These are phyloP conservation scores for Ypsolopha scabrella DNA, from an alignment of 2,888 invertebrate species.

Conservation along the genomic window DNA sequence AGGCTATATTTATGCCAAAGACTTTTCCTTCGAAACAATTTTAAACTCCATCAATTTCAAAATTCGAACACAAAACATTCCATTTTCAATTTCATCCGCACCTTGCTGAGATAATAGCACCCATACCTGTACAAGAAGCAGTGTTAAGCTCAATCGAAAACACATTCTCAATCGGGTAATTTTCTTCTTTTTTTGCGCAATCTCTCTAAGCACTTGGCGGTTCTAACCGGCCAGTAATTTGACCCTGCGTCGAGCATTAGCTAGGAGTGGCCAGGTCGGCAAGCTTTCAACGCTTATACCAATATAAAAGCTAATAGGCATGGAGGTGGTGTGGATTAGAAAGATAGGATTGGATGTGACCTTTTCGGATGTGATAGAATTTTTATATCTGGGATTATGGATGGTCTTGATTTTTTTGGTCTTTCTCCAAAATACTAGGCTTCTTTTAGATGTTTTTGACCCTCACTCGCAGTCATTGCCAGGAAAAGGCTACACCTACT, in stretches of 20 bases:
- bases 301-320: conserved; percentile 39
- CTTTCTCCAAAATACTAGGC: too few relatives aligned
- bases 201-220: conserved; percentile 22
- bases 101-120: neutral
- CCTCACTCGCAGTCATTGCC: too few relatives aligned
- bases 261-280: conserved; percentile 30
- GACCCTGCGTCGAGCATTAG: conserved; percentile 49
- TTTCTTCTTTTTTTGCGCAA: conserved; percentile 20
- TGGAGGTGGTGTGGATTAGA: neutral
- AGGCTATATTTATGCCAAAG: too few relatives aligned
- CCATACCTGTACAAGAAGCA: neutral
- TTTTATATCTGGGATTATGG: neutral
- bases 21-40: too few relatives aligned
- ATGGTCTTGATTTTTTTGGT: too few relatives aligned
- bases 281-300: conserved; percentile 45
- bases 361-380: conserved; percentile 13
- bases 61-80: too few relatives aligned
- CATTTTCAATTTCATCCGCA: too few relatives aligned
- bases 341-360: conserved; percentile 29
- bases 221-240: conserved; percentile 45
- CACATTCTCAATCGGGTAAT: conserved; percentile 2
- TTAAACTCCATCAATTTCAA: too few relatives aligned
- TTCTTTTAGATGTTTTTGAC: too few relatives aligned
- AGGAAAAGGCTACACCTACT: too few relatives aligned
- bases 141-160: neutral